Evolutionary conservation across 2,797 vertebrate species (phyloP).

Genomic region (Manis crassicaudata): DNA sequence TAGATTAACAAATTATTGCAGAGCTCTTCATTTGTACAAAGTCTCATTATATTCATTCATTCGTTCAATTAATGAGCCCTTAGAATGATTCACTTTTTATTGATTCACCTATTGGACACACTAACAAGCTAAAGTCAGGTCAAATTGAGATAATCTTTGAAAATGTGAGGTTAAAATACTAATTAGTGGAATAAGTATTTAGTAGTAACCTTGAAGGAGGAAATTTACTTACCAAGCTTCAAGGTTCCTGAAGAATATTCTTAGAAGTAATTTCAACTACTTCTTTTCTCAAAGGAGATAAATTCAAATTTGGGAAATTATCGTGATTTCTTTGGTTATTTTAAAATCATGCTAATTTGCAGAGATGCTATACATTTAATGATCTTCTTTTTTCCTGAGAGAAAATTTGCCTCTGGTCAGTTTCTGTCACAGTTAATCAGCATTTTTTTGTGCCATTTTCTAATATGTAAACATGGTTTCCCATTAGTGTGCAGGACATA

Average conservation of each 20-base stretch:
- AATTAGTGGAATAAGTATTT: slow-evolving; percentile 48
- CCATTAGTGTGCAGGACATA: background rate
- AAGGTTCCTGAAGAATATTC: slow-evolving; percentile 28
- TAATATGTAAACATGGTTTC: background rate
- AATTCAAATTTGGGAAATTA: slow-evolving; percentile 53
- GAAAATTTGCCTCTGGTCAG: slow-evolving; percentile 37
- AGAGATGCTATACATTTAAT: slow-evolving; percentile 42
- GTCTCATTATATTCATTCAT: background rate
- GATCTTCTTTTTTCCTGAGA: background rate
- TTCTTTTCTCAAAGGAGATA: slow-evolving; percentile 25
- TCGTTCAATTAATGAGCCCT: slow-evolving; percentile 34
- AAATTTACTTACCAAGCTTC: slow-evolving; percentile 36
- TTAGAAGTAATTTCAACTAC: slow-evolving; percentile 5
- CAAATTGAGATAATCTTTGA: slow-evolving; percentile 53
- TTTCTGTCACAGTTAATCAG: slow-evolving; percentile 30
- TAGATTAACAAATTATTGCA: slow-evolving; percentile 44
- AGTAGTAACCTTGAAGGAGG: slow-evolving; percentile 16
- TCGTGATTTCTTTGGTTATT: slow-evolving; percentile 2
- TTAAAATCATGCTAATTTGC: slow-evolving; percentile 45
- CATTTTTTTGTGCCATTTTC: background rate
- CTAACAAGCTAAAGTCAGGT: slow-evolving; percentile 4
- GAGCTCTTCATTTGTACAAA: slow-evolving; percentile 1
- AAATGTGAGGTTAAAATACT: slow-evolving; percentile 40
- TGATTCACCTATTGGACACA: background rate
- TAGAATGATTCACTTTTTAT: slow-evolving; percentile 40